phyloP scores from a whole-genome alignment of 2,797 vertebrate genomes.

The Sebastes flavidus region DNA sequence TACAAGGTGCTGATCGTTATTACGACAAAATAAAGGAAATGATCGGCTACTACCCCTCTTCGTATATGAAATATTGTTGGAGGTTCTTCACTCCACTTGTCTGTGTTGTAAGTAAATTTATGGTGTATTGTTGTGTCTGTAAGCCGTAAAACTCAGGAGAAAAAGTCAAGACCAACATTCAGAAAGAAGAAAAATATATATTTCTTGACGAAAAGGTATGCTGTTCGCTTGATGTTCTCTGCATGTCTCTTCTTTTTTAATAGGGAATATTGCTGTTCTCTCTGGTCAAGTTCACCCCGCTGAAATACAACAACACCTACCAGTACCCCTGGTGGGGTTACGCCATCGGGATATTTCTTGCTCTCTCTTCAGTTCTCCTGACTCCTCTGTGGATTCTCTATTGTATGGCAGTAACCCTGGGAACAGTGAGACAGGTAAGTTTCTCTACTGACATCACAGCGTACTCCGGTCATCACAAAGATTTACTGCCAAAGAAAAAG shows the following conservation, averaged over 20 bases:
- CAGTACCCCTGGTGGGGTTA: conserved; percentile 77
- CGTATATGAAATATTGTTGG: background rate
- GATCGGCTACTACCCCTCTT: background rate
- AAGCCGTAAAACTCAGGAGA: background rate
- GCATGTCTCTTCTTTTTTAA: background rate
- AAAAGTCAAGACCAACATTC: background rate
- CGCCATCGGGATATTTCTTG: conserved; percentile 62
- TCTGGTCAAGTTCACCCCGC: conserved; percentile 65
- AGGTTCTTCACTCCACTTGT: background rate
- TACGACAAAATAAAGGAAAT: background rate
- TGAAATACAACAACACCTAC: conserved; percentile 74
- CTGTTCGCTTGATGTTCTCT: background rate
- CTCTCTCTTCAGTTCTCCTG: conserved; percentile 59
- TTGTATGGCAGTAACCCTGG: background rate
- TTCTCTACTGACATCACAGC: background rate
- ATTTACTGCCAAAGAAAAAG: background rate
- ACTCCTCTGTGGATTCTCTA: background rate
- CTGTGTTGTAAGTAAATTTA: background rate
- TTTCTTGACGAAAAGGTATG: background rate
- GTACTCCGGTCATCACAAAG: background rate
- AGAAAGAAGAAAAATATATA: background rate
- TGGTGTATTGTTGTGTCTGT: background rate
- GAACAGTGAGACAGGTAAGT: background rate
- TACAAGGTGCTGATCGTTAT: background rate
- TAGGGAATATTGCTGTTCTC: conserved; percentile 71